phyloP scores from a whole-genome alignment of 2,797 vertebrate species.

The Sebastes baramenuke region DNA sequence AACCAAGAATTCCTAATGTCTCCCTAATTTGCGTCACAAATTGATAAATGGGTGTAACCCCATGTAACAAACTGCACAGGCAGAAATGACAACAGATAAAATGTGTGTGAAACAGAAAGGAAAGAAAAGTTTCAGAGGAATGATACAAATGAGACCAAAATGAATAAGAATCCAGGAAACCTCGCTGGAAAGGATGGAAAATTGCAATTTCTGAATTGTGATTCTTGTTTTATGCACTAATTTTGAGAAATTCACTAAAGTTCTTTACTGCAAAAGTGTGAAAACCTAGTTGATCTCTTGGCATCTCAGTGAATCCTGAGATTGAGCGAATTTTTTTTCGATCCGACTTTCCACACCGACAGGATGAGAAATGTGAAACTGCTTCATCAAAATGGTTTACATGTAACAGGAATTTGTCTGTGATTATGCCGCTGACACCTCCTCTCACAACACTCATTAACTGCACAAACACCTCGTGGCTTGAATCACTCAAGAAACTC shows the following conservation, averaged over 20 bases:
- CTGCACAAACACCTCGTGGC: background rate
- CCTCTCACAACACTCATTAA: constrained; percentile 10
- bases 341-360: background rate
- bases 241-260: too few species aligned
- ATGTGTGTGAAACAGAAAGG: too few species aligned
- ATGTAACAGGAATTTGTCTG: background rate
- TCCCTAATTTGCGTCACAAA: background rate
- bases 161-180: too few species aligned
- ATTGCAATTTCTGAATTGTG: too few species aligned
- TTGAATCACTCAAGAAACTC: background rate
- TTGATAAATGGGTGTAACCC: background rate
- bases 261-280: too few species aligned
- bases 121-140: too few species aligned
- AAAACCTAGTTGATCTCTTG: too few species aligned
- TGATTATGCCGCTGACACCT: background rate
- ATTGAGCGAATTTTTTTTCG: background rate
- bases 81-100: background rate
- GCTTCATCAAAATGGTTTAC: background rate
- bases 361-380: background rate
- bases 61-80: background rate
- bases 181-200: too few species aligned
- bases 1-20: background rate
- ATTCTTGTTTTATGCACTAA: too few species aligned
- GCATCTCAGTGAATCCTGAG: background rate
- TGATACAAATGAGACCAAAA: too few species aligned